Conservation (phyloP, 2,888 invertebrate species). For the Plagodis pulveraria region DNA sequence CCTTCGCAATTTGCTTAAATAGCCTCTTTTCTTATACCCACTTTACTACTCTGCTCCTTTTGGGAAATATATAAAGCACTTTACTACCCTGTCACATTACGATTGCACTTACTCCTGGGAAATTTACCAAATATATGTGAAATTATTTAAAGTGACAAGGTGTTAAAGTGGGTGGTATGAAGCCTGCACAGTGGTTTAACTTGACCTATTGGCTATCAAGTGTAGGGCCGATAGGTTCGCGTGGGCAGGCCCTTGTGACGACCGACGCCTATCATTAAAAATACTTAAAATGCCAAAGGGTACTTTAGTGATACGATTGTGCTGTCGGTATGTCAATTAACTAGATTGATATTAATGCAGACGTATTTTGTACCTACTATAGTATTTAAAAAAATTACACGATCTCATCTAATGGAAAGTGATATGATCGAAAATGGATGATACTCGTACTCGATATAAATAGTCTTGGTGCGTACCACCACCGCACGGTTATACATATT, state of each 20-base stretch:
- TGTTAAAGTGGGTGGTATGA: neutral
- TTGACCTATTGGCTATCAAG: constrained; percentile 40
- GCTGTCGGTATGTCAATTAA: too few species aligned
- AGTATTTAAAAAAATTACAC: too few species aligned
- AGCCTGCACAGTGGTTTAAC: constrained; percentile 28
- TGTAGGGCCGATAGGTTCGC: constrained; percentile 31
- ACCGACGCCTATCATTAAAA: constrained; percentile 16
- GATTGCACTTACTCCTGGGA: too few species aligned
- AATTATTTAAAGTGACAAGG: constrained; percentile 5
- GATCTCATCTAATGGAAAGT: too few species aligned
- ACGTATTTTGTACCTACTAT: too few species aligned
- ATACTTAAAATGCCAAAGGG: constrained; percentile 16
- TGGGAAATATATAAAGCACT: neutral
- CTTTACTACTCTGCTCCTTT: constrained; percentile 18
- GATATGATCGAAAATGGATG: too few species aligned
- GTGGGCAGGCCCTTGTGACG: constrained; percentile 23
- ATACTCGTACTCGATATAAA: too few species aligned
- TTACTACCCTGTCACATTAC: constrained; percentile 8
- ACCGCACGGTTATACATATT: too few species aligned
- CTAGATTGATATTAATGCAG: too few species aligned
- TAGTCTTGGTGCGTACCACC: too few species aligned
- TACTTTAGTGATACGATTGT: neutral
- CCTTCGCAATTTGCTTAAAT: constrained; percentile 23
- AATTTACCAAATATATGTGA: too few species aligned
- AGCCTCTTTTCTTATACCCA: constrained; percentile 20